Evolutionary conservation across 1,140 invertebrate species (phyloP).

Genomic region (Carposina sasakii): DNA sequence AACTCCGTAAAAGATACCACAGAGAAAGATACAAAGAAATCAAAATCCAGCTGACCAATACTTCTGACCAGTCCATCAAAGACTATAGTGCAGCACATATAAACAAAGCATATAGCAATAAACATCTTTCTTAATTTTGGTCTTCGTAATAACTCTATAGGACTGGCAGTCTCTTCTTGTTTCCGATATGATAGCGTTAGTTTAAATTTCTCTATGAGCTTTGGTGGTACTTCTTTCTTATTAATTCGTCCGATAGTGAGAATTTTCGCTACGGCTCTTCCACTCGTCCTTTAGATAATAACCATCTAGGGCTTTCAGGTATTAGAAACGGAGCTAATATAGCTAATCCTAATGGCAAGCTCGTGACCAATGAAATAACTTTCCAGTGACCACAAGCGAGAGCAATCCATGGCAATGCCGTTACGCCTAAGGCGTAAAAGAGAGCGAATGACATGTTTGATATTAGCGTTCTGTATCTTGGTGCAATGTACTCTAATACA

Average conservation of each 20-base stretch:
- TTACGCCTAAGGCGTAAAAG: slow-evolving; percentile 77
- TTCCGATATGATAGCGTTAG: slow-evolving; percentile 23
- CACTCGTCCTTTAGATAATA: slow-evolving; percentile 76
- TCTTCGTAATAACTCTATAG: slow-evolving; percentile 38
- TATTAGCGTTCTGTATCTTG: slow-evolving; percentile 74
- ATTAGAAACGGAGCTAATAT: slow-evolving; percentile 73
- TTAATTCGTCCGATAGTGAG: slow-evolving; percentile 46
- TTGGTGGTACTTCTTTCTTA: slow-evolving; percentile 41
- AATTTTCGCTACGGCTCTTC: slow-evolving; percentile 78
- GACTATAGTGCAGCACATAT: slow-evolving; percentile 40
- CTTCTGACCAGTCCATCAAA: slow-evolving; percentile 51
- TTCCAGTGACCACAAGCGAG: slow-evolving; percentile 80
- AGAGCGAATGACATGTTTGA: slow-evolving; percentile 77
- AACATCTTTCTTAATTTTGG: slow-evolving; percentile 43
- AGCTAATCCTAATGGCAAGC: slow-evolving; percentile 54
- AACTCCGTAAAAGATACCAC: slow-evolving; percentile 55
- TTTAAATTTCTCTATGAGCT: slow-evolving; percentile 50
- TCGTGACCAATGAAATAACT: slow-evolving; percentile 75
- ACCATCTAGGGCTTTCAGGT: slow-evolving; percentile 83
- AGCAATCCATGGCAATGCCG: slow-evolving; percentile 76
- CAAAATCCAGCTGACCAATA: slow-evolving; percentile 41
- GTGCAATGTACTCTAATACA: slow-evolving; percentile 78
- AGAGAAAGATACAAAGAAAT: slow-evolving; percentile 56
- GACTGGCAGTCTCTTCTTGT: slow-evolving; percentile 27
- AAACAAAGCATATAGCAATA: slow-evolving; percentile 42